Conservation (phyloP, 2,888 invertebrate genomes). For the Himalopsyche anomala region DNA sequence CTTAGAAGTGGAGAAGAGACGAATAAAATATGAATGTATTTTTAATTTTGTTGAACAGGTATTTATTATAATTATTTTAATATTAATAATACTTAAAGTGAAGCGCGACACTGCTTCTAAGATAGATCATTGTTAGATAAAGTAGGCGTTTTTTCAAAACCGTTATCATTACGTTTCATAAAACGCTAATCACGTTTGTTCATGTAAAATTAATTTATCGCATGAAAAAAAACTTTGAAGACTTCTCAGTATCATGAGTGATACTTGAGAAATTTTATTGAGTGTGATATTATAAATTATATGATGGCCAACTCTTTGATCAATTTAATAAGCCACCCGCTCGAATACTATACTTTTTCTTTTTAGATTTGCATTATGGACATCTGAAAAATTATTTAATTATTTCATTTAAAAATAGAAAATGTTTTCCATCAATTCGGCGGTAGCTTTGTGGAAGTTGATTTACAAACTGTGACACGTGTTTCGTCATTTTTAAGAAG, state of each 20-base stretch:
- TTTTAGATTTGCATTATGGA: not conserved
- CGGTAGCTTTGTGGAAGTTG: no score
- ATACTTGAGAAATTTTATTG: not conserved
- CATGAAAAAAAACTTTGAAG: not conserved
- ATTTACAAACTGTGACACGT: no score
- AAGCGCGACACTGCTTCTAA: not conserved
- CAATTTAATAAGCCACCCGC: not conserved
- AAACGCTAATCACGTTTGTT: constrained; percentile 28
- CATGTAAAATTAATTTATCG: constrained; percentile 8
- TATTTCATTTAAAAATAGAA: no score
- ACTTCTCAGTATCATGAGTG: not conserved
- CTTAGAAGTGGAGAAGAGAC: no score
- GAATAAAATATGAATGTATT: no score
- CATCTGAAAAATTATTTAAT: no score
- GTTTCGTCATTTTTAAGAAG: no score
- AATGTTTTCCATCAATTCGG: not conserved
- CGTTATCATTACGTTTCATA: constrained; percentile 26
- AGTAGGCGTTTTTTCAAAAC: constrained; percentile 6
- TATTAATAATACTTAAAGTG: not conserved
- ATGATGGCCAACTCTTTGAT: not conserved
- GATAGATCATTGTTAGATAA: constrained; percentile 1
- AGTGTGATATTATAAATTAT: not conserved
- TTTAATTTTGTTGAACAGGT: not conserved
- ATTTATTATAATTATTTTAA: not conserved
- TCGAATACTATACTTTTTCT: not conserved